phyloP scores from a whole-genome alignment of 2,888 invertebrate genomes.

The Chalcis sispes region DNA sequence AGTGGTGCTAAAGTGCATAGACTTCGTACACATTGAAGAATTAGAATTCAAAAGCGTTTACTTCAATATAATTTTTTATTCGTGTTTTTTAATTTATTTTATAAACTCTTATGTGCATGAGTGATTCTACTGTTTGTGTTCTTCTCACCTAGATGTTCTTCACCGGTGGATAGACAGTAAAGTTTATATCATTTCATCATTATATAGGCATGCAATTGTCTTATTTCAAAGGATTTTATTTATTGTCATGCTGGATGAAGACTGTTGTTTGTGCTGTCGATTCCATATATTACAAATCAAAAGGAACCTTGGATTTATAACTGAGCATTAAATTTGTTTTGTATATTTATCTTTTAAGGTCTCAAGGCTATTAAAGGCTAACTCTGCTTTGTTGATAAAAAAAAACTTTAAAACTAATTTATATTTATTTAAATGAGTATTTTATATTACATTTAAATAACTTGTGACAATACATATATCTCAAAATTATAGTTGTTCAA shows the following conservation, averaged over 20 bases:
- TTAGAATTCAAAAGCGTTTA: no score
- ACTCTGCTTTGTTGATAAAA: slow-evolving; percentile 9
- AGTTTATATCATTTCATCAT: slow-evolving; percentile 30
- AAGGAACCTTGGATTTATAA: background rate
- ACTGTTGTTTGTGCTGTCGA: slow-evolving; percentile 20
- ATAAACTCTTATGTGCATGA: background rate
- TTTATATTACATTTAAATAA: background rate
- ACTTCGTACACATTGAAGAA: background rate
- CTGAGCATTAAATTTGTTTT: background rate
- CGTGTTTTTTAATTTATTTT: background rate
- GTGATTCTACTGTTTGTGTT: background rate
- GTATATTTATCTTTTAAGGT: slow-evolving; percentile 19
- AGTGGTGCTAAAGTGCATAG: background rate
- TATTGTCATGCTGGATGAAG: slow-evolving; percentile 11
- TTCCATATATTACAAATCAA: background rate
- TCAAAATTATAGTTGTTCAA: no score
- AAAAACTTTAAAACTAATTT: slow-evolving; percentile 33
- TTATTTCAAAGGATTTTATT: slow-evolving; percentile 5
- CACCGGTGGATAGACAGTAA: slow-evolving; percentile 16
- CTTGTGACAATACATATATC: no score
- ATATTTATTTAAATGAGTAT: background rate
- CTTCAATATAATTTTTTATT: no score
- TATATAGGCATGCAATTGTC: background rate
- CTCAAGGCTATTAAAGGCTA: slow-evolving; percentile 4
- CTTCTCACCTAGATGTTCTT: slow-evolving; percentile 14